Evolutionary conservation across 2,797 vertebrate species (phyloP), one percentile per base, ranked within the genome.

Genomic region (Huso huso): DNA sequence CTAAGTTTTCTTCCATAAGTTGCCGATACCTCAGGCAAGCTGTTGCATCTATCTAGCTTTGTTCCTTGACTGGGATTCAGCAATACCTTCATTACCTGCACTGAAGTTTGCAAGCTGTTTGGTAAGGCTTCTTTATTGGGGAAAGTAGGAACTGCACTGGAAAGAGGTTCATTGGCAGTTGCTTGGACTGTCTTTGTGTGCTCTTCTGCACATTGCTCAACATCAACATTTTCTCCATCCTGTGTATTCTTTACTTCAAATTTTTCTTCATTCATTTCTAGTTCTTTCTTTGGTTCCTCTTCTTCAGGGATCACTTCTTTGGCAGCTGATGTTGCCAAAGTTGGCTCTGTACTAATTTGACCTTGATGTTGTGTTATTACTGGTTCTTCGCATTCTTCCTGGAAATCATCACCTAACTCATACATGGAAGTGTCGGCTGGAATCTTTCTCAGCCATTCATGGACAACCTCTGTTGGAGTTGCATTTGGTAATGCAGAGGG

Each of bases 1-100:
- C 94, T 93, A 65, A 98, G 85, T 75, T 93, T 96, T 51, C 83
- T 89, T 66, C 92, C 93, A 78, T 86, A 89, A 0, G 87, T 82
- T 6, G 82, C 78, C 1, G 95, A 97, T 62, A 98, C 85, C 75
- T 96, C 94, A 0, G 95, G 95, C 73, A 96, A 82, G 78, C 96
- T 99, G 75, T 93, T 91, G 59, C 94, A 93, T 75, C 94, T 83
- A 69, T 92, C 89, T 62, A 90, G 78, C 78, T 90, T 94, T 37
- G 88, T 67, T 65, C 84, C 79, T 0, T 79, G 90, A 74, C 81
- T 37, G 37, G 37, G 37, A 37, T 37, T 92, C 52, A 95, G 79
- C 74, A 98, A 87, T 0, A 90, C 91, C 82, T 91, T 96, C 93
- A 98, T 93, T 72, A 98, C 89, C 69, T 95, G 92, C n/a, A 92